phyloP scores from a whole-genome alignment of 2,888 invertebrate species.

The Meteorus cinctellus region DNA sequence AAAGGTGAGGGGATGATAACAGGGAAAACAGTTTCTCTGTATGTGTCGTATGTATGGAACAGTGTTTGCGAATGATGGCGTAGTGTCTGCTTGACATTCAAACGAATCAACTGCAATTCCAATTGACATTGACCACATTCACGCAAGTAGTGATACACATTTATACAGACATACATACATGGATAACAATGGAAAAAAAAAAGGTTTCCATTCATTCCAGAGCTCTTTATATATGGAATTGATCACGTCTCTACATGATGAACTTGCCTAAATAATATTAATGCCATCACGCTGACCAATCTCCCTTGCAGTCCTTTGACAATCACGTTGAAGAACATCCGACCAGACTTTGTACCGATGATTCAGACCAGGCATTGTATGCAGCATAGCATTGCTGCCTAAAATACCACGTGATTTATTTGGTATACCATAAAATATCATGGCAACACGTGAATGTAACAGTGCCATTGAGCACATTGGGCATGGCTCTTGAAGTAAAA shows the following conservation, averaged over 20 bases:
- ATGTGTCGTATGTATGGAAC: too few relatives aligned
- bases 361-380: conserved; percentile 86
- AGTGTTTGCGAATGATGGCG: neutral
- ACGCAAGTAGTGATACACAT: conserved; percentile 19
- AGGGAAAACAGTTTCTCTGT: neutral
- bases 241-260: neutral
- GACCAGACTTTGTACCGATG: conserved; percentile 93
- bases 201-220: conserved; percentile 33
- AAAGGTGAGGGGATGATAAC: neutral
- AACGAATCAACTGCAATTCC: conserved; percentile 35
- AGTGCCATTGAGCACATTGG: conserved; percentile 97
- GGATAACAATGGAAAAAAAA: neutral
- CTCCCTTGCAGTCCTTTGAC: conserved; percentile 55
- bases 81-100: conserved; percentile 33
- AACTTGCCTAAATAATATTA: conserved; percentile 37
- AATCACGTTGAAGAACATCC: conserved; percentile 75
- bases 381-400: conserved; percentile 82
- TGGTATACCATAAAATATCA: conserved; percentile 84
- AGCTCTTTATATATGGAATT: neutral
- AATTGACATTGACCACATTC: conserved; percentile 40
- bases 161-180: neutral
- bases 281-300: conserved; percentile 43
- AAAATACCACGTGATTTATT: conserved; percentile 81
- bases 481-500: conserved; percentile 90
- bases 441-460: conserved; percentile 88